A percentile compares a stretch with the other conserved stretches of the same genome.
Evolutionary conservation across 2,888 invertebrate species (phyloP).

Genomic region (Trichopoda pennipes): DNA sequence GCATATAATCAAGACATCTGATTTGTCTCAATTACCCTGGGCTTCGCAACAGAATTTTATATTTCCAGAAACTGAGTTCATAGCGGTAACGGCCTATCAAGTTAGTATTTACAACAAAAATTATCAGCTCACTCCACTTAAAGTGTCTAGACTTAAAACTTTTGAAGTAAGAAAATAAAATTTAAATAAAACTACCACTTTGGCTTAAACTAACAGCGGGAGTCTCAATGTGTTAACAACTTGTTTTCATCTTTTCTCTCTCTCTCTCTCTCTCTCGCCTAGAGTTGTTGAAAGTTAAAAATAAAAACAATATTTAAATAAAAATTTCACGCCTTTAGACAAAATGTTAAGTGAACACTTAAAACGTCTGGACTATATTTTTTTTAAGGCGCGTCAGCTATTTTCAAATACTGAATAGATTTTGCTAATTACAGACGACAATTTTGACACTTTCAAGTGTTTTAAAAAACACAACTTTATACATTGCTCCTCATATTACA

Average conservation of each 20-base stretch:
- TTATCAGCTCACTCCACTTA: conserved; percentile 52
- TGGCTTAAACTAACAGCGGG: conserved; percentile 48
- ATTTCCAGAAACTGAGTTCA: conserved; percentile 93
- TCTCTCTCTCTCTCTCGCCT: neutral
- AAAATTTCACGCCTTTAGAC: conserved; percentile 69
- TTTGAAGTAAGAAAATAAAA: conserved; percentile 44
- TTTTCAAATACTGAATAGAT: conserved; percentile 30
- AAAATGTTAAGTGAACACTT: conserved; percentile 46
- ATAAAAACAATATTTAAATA: conserved; percentile 69
- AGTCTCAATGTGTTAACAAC: conserved; percentile 24
- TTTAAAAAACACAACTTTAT: conserved; percentile 48
- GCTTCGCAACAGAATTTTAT: conserved; percentile 85
- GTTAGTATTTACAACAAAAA: conserved; percentile 81
- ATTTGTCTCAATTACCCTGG: conserved; percentile 87
- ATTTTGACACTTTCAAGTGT: conserved; percentile 66
- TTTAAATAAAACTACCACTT: conserved; percentile 30
- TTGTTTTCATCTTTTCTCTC: conserved; percentile 21
- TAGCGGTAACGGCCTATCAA: conserved; percentile 98
- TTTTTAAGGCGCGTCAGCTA: conserved; percentile 55
- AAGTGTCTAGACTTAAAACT: conserved; percentile 59
- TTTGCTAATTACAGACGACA: conserved; percentile 65
- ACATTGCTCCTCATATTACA: conserved; percentile 41
- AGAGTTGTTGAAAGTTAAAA: neutral
- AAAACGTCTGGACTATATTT: conserved; percentile 56
- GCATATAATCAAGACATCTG: conserved; percentile 90